phyloP scores from a whole-genome alignment of 2,113 vertebrate genomes.

The Centrocercus urophasianus region DNA sequence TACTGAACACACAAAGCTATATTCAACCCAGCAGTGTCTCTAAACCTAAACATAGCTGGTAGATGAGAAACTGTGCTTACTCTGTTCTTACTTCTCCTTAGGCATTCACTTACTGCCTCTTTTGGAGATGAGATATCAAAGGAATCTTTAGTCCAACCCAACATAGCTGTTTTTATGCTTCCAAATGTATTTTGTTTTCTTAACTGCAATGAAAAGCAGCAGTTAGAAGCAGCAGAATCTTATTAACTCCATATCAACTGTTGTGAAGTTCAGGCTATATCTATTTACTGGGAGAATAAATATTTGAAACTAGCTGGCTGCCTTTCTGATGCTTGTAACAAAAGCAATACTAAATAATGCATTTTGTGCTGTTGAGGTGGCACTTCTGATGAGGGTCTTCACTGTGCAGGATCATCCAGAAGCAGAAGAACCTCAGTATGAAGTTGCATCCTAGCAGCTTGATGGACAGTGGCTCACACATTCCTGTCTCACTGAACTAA shows the following conservation, averaged over 20 bases:
- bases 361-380: not conserved
- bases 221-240: not conserved
- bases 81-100: not conserved
- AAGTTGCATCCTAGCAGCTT: not conserved
- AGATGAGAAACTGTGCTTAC: not conserved
- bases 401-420: not conserved
- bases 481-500: not conserved
- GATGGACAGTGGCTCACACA: not conserved
- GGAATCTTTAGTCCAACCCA: not conserved
- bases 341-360: not conserved
- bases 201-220: not conserved
- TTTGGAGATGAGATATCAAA: not conserved
- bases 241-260: not conserved
- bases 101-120: fast-evolving
- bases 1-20: not conserved
- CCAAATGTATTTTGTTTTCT: not conserved
- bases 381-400: not conserved
- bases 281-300: not conserved
- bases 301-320: not conserved
- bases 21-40: not conserved
- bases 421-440: not conserved
- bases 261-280: not conserved
- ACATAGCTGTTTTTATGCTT: not conserved
- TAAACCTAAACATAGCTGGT: not conserved
- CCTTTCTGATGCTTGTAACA: not conserved